These are phyloP conservation scores for Circaetus cinerascens DNA, from an alignment of 2,113 vertebrate species.

Conservation along the genomic window DNA sequence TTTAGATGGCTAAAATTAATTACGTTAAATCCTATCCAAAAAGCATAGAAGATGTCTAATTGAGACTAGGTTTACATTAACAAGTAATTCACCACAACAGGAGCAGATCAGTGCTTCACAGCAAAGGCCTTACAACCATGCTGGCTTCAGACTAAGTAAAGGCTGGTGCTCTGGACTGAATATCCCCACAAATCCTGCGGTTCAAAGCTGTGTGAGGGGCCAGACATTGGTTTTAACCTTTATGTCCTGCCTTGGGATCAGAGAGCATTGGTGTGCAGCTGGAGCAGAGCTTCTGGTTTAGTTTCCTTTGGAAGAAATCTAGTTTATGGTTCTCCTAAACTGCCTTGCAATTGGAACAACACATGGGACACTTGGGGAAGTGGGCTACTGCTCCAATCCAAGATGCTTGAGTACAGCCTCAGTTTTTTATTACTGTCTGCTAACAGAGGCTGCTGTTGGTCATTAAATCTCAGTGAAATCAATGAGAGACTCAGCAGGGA, in stretches of 20 bases:
- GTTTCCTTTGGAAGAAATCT: not conserved
- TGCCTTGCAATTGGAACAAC: not conserved
- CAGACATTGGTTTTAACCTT: not conserved
- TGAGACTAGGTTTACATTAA: not conserved
- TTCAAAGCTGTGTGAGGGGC: not conserved
- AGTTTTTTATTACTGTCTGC: not conserved
- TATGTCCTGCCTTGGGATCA: not conserved
- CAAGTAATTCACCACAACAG: not conserved
- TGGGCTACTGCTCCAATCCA: not conserved
- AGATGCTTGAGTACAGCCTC: not conserved
- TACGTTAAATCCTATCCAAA: not conserved
- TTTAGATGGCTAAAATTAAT: not conserved
- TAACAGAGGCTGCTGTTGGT: not conserved
- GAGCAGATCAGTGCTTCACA: not conserved
- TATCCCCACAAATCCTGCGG: not conserved
- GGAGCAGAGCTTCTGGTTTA: not conserved
- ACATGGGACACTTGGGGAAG: not conserved
- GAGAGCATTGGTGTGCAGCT: not conserved
- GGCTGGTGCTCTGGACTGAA: not conserved
- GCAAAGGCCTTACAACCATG: not conserved
- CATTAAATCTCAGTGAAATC: not conserved
- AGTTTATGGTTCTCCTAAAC: not conserved
- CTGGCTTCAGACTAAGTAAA: not conserved
- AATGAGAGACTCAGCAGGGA: not conserved
- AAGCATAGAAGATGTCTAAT: not conserved